Evolutionary conservation across 1,140 invertebrate genomes (phyloP).

Genomic region (Halesus radiatus): DNA sequence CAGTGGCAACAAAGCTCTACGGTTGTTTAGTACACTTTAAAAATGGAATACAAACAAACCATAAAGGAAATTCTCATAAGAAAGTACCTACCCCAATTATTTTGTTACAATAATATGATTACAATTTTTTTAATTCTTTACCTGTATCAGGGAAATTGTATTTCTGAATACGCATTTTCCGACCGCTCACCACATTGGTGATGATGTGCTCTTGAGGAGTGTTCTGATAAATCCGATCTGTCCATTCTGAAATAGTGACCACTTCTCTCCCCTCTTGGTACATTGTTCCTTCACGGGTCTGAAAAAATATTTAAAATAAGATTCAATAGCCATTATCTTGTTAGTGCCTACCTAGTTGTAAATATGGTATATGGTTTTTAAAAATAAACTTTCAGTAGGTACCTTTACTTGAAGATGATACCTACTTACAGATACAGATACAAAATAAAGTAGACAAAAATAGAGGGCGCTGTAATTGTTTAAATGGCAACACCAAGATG

Average conservation of each 20-base stretch:
- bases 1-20: too few species aligned
- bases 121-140: slow-evolving; percentile 61
- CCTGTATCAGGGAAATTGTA: slow-evolving; percentile 94
- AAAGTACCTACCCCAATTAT: too few species aligned
- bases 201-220: slow-evolving; percentile 93
- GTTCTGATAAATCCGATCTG: slow-evolving; percentile 93
- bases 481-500: too few species aligned
- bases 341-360: too few species aligned
- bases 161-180: slow-evolving; percentile 93
- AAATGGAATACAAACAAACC: too few species aligned
- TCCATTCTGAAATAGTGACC: slow-evolving; percentile 91
- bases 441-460: too few species aligned
- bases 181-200: slow-evolving; percentile 90
- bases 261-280: slow-evolving; percentile 91
- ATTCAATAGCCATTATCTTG: background rate
- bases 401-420: too few species aligned
- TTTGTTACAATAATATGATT: background rate
- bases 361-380: background rate
- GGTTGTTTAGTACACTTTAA: too few species aligned
- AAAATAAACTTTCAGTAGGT: background rate
- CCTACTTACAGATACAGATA: too few species aligned
- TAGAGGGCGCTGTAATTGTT: too few species aligned
- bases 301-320: slow-evolving; percentile 35
- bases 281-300: slow-evolving; percentile 85
- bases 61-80: too few species aligned